These are phyloP conservation scores for Vireo altiloquus DNA, from an alignment of 2,113 vertebrate species.

Conservation along the genomic window DNA sequence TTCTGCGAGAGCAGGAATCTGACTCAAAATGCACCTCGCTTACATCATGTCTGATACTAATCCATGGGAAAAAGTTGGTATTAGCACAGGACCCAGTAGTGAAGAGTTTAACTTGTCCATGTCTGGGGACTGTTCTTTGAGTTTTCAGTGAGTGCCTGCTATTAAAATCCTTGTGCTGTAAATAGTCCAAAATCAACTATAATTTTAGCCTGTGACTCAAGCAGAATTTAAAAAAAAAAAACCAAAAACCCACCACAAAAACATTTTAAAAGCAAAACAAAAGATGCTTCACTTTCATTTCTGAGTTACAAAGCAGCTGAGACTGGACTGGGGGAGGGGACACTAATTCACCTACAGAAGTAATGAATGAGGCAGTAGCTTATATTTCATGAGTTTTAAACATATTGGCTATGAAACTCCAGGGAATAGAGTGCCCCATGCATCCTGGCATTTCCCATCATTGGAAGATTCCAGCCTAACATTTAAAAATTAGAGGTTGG, in stretches of 20 bases:
- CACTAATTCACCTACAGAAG: background rate
- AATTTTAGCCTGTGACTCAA: constrained; percentile 35
- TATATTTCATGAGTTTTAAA: background rate
- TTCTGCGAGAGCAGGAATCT: background rate
- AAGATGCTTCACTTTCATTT: constrained; percentile 28
- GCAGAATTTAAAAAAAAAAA: background rate
- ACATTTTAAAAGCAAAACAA: background rate
- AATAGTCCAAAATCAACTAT: constrained; percentile 28
- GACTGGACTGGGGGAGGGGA: background rate
- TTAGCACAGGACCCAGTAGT: background rate
- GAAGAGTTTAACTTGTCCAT: background rate
- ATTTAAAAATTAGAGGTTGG: background rate
- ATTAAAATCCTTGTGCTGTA: constrained; percentile 38
- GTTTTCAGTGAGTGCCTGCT: background rate
- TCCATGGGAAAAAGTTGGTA: constrained; percentile 48
- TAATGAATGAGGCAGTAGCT: background rate
- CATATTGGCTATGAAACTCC: background rate
- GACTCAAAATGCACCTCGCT: background rate
- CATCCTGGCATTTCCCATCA: background rate
- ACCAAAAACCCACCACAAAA: background rate
- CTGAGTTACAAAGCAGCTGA: background rate
- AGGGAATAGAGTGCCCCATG: background rate
- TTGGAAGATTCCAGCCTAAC: background rate
- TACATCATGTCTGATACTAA: constrained; percentile 24
- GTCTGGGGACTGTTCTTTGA: constrained; percentile 15